Evolutionary conservation across 2,888 invertebrate species (phyloP), one percentile per base, ranked within the genome.

Genomic region (Xanthostigma xanthostigma): DNA sequence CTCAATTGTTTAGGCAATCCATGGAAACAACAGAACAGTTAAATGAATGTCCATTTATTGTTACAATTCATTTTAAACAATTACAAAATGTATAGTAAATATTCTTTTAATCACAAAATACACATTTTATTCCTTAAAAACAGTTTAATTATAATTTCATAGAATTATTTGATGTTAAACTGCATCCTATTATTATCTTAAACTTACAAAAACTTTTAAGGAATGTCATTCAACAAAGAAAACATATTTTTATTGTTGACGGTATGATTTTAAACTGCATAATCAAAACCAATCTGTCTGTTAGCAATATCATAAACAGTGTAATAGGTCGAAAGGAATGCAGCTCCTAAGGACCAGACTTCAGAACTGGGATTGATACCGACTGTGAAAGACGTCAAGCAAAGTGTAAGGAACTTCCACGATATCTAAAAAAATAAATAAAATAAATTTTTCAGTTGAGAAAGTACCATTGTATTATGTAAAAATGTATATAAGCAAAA

Each of bases 1-100:
- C 95, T 8, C 97, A 97, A 66, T 70, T 97, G n/a, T 94, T 92
- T 68, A 75, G 96, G 9, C 84, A 87, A 62, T 64, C 71, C 46
- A 57, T 75, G 39, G 66, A 72, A 50, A 66, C 67, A n/a, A 56
- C 56, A 6, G 66, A 27, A 27, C 5, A 27, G 27, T 27, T 27
- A 27, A 27, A 27, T 27, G 27, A 69, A 11, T 70, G 61, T 61
- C 70, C 72, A 36, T 72, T 74, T 56, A 45, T 45, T 51, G 42
- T 59, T 43, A 51, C 13, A 27, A 48, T 48, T 35, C 34, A 39
- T 27, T 27, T 27, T 27, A 27, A 27, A 6, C 27, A 27, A 27
- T 27, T 27, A 27, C 27, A 27, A 27, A 6, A 3, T 27, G 27
- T 27, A 17, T 17, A 17, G 27, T 27, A 27, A 27, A 27, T 1